Evolutionary conservation across 2,113 vertebrate species (phyloP).

Genomic region (Pleuronectes platessa): DNA sequence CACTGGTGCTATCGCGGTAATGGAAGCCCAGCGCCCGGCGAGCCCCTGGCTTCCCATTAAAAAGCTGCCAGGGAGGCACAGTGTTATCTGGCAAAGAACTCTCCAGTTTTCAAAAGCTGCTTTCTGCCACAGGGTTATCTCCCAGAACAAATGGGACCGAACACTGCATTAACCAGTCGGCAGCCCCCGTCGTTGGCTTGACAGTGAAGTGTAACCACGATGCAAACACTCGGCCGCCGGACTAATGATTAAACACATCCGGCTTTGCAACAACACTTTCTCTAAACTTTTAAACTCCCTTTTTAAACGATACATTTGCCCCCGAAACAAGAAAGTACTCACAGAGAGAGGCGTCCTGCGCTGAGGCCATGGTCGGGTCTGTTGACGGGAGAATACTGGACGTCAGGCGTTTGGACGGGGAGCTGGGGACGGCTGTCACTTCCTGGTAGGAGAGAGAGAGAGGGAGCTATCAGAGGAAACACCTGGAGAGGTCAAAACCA

Average conservation of each 20-base stretch:
- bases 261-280: slow-evolving; percentile 3
- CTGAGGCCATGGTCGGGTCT: slow-evolving; percentile 52
- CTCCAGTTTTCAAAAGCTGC: slow-evolving; percentile 56
- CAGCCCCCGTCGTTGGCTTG: slow-evolving; percentile 19
- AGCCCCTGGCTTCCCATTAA: slow-evolving; percentile 55
- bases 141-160: slow-evolving; percentile 53
- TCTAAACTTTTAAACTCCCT: too few relatives aligned
- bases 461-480: slow-evolving; percentile 65
- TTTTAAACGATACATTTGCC: too few relatives aligned
- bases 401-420: slow-evolving; percentile 36
- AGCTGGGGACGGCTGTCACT: slow-evolving; percentile 49
- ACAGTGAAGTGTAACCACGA: slow-evolving; percentile 36
- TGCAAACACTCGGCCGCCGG: slow-evolving; percentile 27
- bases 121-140: slow-evolving; percentile 67
- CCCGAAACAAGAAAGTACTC: slow-evolving; percentile 43
- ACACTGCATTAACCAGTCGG: slow-evolving; percentile 37
- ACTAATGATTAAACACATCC: slow-evolving; percentile 6
- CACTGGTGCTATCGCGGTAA: slow-evolving; percentile 64
- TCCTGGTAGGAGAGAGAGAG: slow-evolving; percentile 69
- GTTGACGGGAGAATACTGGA: slow-evolving; percentile 23
- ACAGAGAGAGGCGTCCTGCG: slow-evolving; percentile 43
- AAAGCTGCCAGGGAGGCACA: slow-evolving; percentile 49
- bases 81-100: slow-evolving; percentile 67
- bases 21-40: slow-evolving; percentile 51
- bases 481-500: slow-evolving; percentile 49